Base-by-base conservation (phyloP, 2,888 invertebrate species). In the Gryllus longicercus region DNA sequence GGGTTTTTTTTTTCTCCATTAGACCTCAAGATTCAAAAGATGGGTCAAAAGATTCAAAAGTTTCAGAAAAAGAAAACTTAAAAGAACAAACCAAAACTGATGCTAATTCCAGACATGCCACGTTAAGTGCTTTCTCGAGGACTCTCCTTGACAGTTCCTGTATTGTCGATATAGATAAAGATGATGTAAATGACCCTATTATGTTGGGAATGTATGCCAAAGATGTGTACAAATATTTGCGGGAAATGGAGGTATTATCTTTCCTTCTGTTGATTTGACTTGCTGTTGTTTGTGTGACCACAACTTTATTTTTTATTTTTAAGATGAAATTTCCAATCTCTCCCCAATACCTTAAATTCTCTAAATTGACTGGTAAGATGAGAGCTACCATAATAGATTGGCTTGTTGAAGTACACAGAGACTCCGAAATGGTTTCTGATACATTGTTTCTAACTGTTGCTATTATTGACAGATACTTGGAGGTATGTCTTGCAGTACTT, bases 331-430 rank as follows among this genome's bases (percentile, higher is more conserved):
- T 91, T 86, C 89, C 91, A 4, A 90, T 97, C 81, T 87, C 88
- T 74, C 86, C 88, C 23, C 90, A 92, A 84, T 94, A 93, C 86
- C 88, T 97, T 83, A 89, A 89, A 76, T 91, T 91, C 63, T 93
- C 94, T 81, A 87, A 90, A 88, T 90, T 97, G 16, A 94, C 94
- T 16, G 90, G 94, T 1, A 93, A 92, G 84, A 98, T 98, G 97
- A 91, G 98, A 82, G 89, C 93, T 18, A 94, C 97, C 78, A 90
- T 99, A 21, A 90, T 98, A 81, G 96, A 98, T 86, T 99, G 98
- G 98, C 89, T 99, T 79, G 94, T 96, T 21, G 96, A 97, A 85
- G 96, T 98, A 12, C 96, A 97, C 84, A 88, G 91, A 78, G 94
- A 96, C 85, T 98, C 97, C 87, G 93, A 93, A 82, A 89, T 97